These are phyloP conservation scores for Anoncus sp. DNA, from an alignment of 2,888 invertebrate genomes.

Conservation along the genomic window DNA sequence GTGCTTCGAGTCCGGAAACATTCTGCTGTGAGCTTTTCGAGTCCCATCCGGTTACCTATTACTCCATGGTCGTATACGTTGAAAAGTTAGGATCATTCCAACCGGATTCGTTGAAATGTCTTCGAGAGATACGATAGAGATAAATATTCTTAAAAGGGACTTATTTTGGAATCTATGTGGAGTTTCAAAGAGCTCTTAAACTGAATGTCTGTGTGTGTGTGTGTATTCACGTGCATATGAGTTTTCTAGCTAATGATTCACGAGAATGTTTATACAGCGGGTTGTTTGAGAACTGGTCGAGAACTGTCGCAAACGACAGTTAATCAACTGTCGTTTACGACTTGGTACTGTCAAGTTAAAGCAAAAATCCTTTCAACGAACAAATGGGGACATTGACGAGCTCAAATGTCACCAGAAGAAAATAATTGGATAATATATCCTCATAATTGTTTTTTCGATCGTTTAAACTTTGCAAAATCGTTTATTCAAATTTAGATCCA, in stretches of 20 bases:
- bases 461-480: too few species aligned
- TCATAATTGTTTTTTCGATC: too few species aligned
- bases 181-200: neutral
- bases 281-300: too few species aligned
- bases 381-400: too few species aligned
- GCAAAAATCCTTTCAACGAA: too few species aligned
- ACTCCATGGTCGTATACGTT: slow-evolving; percentile 1
- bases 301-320: too few species aligned
- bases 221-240: too few species aligned
- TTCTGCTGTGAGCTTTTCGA: slow-evolving; percentile 48
- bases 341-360: too few species aligned
- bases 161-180: slow-evolving; percentile 17
- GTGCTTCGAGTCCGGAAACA: slow-evolving; percentile 57
- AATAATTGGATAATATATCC: too few species aligned
- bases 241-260: slow-evolving; percentile 7
- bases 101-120: slow-evolving; percentile 33
- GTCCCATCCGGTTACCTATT: slow-evolving; percentile 16
- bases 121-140: slow-evolving; percentile 14
- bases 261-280: neutral
- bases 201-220: neutral
- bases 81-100: slow-evolving; percentile 11
- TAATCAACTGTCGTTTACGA: too few species aligned
- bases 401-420: too few species aligned
- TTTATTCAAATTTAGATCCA: too few species aligned
- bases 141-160: slow-evolving; percentile 43